Evolutionary conservation across 2,888 invertebrate species (phyloP), one percentile per base, ranked within the genome.

Genomic region (Julus scandinavius): DNA sequence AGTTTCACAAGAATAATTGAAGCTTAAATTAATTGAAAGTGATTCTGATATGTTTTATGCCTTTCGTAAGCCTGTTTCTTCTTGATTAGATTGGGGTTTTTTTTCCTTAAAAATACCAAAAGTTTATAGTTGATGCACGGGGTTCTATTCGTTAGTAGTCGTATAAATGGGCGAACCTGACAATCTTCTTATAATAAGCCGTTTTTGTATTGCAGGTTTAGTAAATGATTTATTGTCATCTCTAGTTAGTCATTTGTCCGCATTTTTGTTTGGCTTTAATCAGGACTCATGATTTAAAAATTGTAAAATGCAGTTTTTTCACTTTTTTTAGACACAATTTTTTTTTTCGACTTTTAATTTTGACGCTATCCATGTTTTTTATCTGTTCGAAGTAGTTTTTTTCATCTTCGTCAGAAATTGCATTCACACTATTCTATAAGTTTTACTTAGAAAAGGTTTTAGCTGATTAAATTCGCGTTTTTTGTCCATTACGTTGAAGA

Each of bases 401-500:
- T 20, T 63, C 63, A n/a, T 29, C 29, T 72, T 72, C 29, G 20
- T 20, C 2, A 72, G 72, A 72, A 72, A 72, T 5, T 29, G 20
- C 20, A 72, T 20, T 72, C 29, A n/a, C 9, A 29, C 72, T n/a
- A 29, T 20, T 72, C 72, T 72, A 11, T 54, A 72, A 72, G 72
- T 11, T 72, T 72, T 72, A 29, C 72, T 72, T 20, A 7, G 6
- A 72, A 72, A 29, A 72, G 72, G 72, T 72, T 72, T 72, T 72
- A 72, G 72, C 72, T 72, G 72, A 72, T 72, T 72, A 72, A 72
- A 72, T n/a, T 7, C 29, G 29, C 20, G 72, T 72, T 72, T 72
- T 72, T 72, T 72, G 72, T n/a, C 72, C 72, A 72, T 72, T 72
- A 72, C 72, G 20, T 72, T 72, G 72, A 72, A 72, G 72, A 4